phyloP scores from a whole-genome alignment of 2,888 invertebrate species.

The Sarcophaga caerulescens region DNA sequence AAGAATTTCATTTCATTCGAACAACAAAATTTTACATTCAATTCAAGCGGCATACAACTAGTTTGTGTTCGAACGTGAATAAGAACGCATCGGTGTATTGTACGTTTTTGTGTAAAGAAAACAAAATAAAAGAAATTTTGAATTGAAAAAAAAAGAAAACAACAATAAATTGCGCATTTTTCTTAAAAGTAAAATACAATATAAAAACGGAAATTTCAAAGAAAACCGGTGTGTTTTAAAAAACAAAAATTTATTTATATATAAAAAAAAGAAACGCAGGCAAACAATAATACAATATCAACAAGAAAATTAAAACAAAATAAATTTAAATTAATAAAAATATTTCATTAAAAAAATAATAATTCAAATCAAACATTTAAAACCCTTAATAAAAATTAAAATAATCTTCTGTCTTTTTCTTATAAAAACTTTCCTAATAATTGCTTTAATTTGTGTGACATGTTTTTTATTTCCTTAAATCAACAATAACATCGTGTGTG shows the following conservation, averaged over 20 bases:
- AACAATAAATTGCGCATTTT: slow-evolving; percentile 3
- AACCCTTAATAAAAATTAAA: no score
- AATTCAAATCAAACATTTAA: neutral
- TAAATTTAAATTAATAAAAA: neutral
- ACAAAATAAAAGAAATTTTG: neutral
- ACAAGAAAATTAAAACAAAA: neutral
- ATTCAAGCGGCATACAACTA: slow-evolving; percentile 73
- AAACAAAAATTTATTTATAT: neutral
- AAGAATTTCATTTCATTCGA: slow-evolving; percentile 44
- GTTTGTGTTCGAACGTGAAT: slow-evolving; percentile 81
- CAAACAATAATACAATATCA: neutral
- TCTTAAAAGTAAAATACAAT: neutral
- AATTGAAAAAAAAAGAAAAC: slow-evolving; percentile 1
- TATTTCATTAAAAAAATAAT: neutral
- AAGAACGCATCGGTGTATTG: slow-evolving; percentile 76
- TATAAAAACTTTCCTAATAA: no score
- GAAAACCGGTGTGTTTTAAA: slow-evolving; percentile 13
- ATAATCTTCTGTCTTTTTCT: no score
- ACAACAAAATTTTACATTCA: slow-evolving; percentile 57
- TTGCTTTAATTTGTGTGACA: no score
- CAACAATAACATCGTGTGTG: slow-evolving; percentile 32
- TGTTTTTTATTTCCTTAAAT: neutral
- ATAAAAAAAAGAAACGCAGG: neutral
- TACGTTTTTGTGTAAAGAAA: neutral
- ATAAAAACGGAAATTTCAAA: neutral